Evolutionary conservation across 1,140 invertebrate species (phyloP).

Genomic region (Cydia strobilella): DNA sequence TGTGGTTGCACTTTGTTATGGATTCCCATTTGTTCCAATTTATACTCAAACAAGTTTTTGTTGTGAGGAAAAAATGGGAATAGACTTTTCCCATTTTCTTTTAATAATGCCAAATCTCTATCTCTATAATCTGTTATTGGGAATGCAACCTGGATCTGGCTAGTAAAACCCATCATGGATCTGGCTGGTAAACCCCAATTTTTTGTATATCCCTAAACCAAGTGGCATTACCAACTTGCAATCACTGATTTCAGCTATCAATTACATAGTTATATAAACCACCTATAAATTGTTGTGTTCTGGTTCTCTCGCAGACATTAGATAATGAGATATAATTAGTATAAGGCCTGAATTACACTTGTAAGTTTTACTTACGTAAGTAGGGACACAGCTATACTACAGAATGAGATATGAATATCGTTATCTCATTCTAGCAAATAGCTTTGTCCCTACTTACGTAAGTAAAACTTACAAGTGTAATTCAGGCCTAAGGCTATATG

Average conservation of each 20-base stretch:
- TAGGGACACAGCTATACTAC: no score
- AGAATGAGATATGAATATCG: no score
- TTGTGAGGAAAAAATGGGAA: not conserved
- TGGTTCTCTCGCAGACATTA: not conserved
- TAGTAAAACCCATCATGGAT: not conserved
- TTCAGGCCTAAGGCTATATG: no score
- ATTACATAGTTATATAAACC: not conserved
- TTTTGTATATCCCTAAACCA: not conserved
- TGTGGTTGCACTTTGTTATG: not conserved
- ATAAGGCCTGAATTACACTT: no score
- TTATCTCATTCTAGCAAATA: no score
- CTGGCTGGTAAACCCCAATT: not conserved
- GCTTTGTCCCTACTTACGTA: no score
- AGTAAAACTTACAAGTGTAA: no score
- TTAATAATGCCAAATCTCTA: no score
- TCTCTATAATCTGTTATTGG: no score
- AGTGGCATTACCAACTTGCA: not conserved
- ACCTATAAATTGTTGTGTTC: conserved; percentile 10
- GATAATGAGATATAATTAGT: conserved; percentile 13
- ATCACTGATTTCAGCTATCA: not conserved
- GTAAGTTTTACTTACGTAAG: no score
- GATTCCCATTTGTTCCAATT: not conserved
- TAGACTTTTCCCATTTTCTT: not conserved
- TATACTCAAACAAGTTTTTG: not conserved
- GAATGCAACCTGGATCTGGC: not conserved